These are phyloP conservation scores for Latrodectus hesperus DNA, from an alignment of 2,888 invertebrate species.

Conservation along the genomic window DNA sequence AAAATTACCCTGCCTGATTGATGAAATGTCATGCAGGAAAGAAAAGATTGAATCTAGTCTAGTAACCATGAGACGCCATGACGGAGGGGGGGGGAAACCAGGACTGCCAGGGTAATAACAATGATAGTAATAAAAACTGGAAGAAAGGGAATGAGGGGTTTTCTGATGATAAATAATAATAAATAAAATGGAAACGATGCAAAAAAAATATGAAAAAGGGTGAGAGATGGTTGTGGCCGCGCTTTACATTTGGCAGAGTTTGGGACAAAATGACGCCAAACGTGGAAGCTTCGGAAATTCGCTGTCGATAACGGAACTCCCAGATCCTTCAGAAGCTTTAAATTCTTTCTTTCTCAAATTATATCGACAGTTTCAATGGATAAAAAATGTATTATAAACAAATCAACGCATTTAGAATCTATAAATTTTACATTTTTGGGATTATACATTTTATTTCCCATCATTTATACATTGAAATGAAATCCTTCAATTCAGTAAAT, in stretches of 20 bases:
- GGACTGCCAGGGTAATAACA: constrained; percentile 36
- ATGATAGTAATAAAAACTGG: constrained; percentile 62
- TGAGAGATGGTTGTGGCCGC: constrained; percentile 56
- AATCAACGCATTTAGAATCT: no score
- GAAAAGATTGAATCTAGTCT: constrained; percentile 57
- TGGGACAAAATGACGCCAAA: constrained; percentile 23
- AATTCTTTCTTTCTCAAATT: no score
- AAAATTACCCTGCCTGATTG: constrained; percentile 68
- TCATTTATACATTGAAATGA: no score
- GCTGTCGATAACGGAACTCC: no score
- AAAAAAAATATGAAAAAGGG: constrained; percentile 53
- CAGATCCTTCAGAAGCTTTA: no score
- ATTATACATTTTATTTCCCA: no score
- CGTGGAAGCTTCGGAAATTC: no score
- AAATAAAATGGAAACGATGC: constrained; percentile 40
- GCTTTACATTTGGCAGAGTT: constrained; percentile 54
- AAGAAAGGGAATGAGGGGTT: constrained; percentile 26
- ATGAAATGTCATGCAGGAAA: constrained; percentile 65
- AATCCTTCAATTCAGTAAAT: no score
- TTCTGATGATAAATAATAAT: constrained; percentile 64
- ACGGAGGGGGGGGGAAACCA: not conserved
- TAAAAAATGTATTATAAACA: no score
- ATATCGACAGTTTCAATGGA: no score
- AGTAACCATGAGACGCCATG: constrained; percentile 3
- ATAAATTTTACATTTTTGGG: no score